Percentiles rank a stretch among this genome's conserved stretches.
Evolutionary conservation across 2,113 vertebrate genomes (phyloP).

Genomic region (Agapornis roseicollis): DNA sequence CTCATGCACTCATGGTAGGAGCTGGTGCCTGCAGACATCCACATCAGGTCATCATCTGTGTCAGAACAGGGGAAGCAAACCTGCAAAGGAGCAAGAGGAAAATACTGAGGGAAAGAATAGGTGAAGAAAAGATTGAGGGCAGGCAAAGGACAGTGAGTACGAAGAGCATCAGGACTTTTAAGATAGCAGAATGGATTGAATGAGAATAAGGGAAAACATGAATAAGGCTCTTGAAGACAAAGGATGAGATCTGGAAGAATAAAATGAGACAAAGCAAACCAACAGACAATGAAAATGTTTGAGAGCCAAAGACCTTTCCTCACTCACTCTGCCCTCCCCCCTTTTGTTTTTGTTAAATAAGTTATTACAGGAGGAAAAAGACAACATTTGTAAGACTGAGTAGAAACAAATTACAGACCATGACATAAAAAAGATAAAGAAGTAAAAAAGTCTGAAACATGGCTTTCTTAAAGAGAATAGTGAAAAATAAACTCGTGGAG

Average conservation of each 20-base stretch:
- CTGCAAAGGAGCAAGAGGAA: neutral
- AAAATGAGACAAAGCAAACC: neutral
- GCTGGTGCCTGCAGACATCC: neutral
- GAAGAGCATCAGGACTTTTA: fast-evolving
- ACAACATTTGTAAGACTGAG: neutral
- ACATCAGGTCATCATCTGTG: fast-evolving
- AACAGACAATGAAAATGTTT: neutral
- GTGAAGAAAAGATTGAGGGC: neutral
- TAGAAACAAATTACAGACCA: neutral
- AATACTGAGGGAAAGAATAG: neutral
- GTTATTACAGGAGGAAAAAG: neutral
- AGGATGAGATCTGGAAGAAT: neutral
- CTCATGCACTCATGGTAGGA: neutral
- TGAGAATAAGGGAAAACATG: neutral
- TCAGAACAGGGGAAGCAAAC: neutral
- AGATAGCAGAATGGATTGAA: neutral
- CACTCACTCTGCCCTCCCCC: fast-evolving
- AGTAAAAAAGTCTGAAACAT: neutral
- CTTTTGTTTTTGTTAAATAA: neutral
- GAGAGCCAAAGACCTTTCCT: neutral
- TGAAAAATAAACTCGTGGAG: neutral
- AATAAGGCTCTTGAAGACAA: neutral
- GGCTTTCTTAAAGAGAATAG: fast-evolving
- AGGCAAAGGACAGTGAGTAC: neutral
- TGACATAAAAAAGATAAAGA: fast-evolving